A percentile compares a stretch with the other conserved stretches of the same genome.
Conservation (phyloP, 2,113 vertebrate species). For the Microcebus murinus region DNA sequence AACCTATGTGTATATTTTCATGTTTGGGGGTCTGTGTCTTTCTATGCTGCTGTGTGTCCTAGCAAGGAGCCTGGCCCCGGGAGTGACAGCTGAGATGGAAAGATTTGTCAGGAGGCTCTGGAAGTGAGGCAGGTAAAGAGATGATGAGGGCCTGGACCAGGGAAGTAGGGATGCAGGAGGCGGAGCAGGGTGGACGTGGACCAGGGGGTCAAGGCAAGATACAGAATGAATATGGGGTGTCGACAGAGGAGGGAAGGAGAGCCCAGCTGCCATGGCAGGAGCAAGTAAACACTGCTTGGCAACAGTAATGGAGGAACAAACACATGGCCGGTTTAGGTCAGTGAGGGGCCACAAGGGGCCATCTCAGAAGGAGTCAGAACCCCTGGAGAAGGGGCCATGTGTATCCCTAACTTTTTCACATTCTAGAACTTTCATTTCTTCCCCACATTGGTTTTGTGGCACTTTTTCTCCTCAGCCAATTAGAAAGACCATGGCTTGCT, state of each 20-base stretch:
- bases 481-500: background rate
- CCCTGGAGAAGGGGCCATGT: no score
- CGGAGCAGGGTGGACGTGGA: background rate
- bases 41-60: rapidly evolving
- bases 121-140: background rate
- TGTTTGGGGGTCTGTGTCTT: background rate
- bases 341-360: background rate
- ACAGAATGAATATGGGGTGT: no score
- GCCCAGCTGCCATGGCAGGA: no score
- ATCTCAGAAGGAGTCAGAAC: background rate
- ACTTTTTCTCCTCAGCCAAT: background rate
- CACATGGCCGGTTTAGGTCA: rapidly evolving
- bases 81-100: background rate
- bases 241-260: background rate
- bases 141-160: rapidly evolving
- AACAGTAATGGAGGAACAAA: background rate
- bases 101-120: background rate
- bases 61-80: background rate
- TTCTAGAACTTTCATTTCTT: background rate
- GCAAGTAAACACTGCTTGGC: background rate
- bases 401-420: background rate
- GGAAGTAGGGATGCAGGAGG: background rate
- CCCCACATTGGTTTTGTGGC: background rate
- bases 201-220: no score
- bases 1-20: background rate